These are phyloP conservation scores for Latrodectus geometricus DNA, from an alignment of 1,140 invertebrate genomes.

Conservation along the genomic window DNA sequence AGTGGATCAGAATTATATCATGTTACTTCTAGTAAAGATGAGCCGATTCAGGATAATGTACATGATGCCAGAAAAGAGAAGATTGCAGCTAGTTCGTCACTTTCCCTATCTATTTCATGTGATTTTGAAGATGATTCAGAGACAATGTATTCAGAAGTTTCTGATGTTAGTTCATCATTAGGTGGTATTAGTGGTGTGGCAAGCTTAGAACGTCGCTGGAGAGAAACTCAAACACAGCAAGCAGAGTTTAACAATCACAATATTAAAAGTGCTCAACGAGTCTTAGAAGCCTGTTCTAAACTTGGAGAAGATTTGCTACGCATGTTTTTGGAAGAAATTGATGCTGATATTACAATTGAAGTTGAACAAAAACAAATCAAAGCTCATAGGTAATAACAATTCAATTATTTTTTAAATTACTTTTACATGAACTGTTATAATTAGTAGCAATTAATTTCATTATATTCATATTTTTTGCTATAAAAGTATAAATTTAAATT, in stretches of 20 bases:
- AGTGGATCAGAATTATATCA: constrained; percentile 42
- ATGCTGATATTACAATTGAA: constrained; percentile 79
- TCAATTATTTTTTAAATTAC: constrained; percentile 8
- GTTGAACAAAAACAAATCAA: constrained; percentile 81
- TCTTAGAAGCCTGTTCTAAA: constrained; percentile 73
- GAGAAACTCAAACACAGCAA: constrained; percentile 72
- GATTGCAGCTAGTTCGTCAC: constrained; percentile 1
- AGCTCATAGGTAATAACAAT: constrained; percentile 81
- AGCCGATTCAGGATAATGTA: constrained; percentile 15
- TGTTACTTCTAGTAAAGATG: constrained; percentile 16
- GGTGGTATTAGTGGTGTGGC: constrained; percentile 34
- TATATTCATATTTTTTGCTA: neutral
- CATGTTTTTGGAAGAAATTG: constrained; percentile 90
- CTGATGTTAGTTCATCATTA: constrained; percentile 62
- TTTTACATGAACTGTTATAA: neutral
- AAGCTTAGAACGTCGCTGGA: constrained; percentile 68
- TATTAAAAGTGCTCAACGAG: constrained; percentile 24
- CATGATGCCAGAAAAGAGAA: constrained; percentile 31
- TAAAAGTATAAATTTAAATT: too few species aligned
- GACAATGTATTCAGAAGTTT: constrained; percentile 64
- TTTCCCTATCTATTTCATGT: constrained; percentile 21
- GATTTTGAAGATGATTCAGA: constrained; percentile 63
- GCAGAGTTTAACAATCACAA: constrained; percentile 60
- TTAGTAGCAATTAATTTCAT: neutral
- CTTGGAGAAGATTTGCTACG: constrained; percentile 86